Percentiles rank a stretch among this genome's conserved stretches.
Evolutionary conservation across 37 sponge, comb jelly and placozoan species (phyloP).

Genomic region (Haliclona indistincta): DNA sequence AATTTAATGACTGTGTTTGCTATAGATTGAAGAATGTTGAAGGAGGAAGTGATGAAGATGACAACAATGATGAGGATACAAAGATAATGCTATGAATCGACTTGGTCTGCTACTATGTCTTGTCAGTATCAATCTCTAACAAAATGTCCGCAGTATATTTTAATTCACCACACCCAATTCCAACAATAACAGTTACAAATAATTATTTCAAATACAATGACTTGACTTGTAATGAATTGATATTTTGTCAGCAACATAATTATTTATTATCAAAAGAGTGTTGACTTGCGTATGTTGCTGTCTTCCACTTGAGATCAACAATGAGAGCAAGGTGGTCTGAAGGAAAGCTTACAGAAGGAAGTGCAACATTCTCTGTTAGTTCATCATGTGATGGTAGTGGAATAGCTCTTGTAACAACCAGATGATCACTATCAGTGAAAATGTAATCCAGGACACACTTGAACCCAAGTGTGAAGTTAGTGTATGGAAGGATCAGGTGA

Average conservation of each 20-base stretch:
- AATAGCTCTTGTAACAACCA: conserved; percentile 22
- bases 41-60: not conserved
- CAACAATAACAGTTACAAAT: not conserved
- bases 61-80: not conserved
- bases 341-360: conserved; percentile 79
- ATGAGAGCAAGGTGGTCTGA: conserved; percentile 90
- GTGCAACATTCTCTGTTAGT: conserved; percentile 56
- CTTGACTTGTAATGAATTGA: not conserved
- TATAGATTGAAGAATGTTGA: too few relatives aligned
- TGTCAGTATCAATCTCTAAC: not conserved
- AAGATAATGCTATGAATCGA: not conserved
- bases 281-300: not conserved
- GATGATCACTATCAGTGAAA: conserved; percentile 46
- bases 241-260: not conserved
- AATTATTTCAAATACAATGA: not conserved
- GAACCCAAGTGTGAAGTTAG: conserved; percentile 69
- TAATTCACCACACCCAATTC: not conserved
- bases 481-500: conserved; percentile 33
- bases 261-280: not conserved
- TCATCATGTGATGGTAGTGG: conserved; percentile 69
- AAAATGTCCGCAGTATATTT: not conserved
- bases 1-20: too few relatives aligned
- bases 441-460: conserved; percentile 77
- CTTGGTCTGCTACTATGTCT: not conserved
- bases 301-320: conserved; percentile 61